Percentiles rank a stretch among this genome's conserved stretches.
phyloP scores from a whole-genome alignment of 2,888 invertebrate genomes.

The Xanthia togata region DNA sequence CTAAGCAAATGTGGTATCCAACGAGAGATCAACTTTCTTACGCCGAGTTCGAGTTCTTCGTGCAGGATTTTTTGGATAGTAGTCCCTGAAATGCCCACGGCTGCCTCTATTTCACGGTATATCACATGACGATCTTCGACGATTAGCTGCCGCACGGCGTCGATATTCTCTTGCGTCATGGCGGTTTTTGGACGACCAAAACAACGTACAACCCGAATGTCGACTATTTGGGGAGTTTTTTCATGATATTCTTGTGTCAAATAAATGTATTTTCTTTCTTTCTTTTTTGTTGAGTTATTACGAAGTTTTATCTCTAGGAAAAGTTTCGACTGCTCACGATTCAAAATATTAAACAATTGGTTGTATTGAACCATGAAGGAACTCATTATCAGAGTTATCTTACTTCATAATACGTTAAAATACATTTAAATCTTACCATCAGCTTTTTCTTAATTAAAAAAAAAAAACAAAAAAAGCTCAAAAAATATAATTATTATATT shows the following conservation, averaged over 20 bases:
- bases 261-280: no score
- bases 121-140: no score
- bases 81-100: no score
- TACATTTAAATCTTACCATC: slow-evolving; percentile 23
- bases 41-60: no score
- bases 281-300: background rate
- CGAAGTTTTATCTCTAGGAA: background rate
- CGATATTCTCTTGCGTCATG: no score
- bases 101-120: no score
- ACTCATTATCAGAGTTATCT: background rate
- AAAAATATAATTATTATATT: slow-evolving; percentile 54
- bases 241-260: background rate
- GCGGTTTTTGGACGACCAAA: no score
- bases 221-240: background rate
- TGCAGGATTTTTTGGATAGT: no score
- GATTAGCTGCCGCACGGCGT: no score
- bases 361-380: background rate
- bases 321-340: background rate
- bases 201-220: background rate
- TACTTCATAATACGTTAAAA: slow-evolving; percentile 6
- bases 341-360: background rate
- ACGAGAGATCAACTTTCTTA: no score
- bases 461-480: slow-evolving; percentile 18
- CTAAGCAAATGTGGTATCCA: no score
- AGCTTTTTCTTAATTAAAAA: slow-evolving; percentile 1